These are phyloP conservation scores for Hemitrygon akajei DNA, from an alignment of 2,797 vertebrate genomes.

Conservation along the genomic window DNA sequence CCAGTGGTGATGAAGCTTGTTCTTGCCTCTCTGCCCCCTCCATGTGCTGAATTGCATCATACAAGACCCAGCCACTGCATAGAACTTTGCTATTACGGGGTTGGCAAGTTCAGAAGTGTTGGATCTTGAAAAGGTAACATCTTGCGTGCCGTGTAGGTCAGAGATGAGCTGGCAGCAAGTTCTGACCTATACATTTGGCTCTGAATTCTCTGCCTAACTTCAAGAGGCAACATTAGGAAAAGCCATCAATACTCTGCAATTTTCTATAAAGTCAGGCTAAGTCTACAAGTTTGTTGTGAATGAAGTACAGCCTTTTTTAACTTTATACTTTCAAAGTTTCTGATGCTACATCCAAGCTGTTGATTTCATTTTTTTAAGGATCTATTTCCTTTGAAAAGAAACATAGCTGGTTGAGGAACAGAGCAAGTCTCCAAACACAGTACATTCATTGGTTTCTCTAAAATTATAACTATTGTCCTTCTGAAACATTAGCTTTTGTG, in stretches of 20 bases:
- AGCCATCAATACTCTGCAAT: not conserved
- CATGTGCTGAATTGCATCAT: too few species aligned
- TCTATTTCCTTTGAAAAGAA: too few species aligned
- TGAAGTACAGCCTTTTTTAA: not conserved
- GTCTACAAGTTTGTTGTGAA: not conserved
- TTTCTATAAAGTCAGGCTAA: not conserved
- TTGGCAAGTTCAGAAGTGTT: too few species aligned
- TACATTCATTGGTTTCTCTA: not conserved
- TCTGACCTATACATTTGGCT: too few species aligned
- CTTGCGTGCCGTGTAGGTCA: too few species aligned
- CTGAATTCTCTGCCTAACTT: not conserved
- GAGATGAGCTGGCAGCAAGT: too few species aligned
- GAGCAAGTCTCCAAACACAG: not conserved
- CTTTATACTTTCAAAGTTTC: not conserved
- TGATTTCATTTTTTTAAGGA: not conserved
- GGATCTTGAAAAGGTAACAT: too few species aligned
- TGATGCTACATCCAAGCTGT: too few species aligned
- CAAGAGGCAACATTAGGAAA: not conserved
- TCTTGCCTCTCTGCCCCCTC: too few species aligned
- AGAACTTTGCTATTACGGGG: not conserved
- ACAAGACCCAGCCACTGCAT: not conserved
- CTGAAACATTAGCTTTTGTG: too few species aligned
- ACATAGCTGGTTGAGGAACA: too few species aligned
- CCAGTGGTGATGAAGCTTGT: too few species aligned
- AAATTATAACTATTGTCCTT: not conserved